Base-by-base conservation (phyloP, 2,113 vertebrate species). In the Synodontis membranacea region DNA sequence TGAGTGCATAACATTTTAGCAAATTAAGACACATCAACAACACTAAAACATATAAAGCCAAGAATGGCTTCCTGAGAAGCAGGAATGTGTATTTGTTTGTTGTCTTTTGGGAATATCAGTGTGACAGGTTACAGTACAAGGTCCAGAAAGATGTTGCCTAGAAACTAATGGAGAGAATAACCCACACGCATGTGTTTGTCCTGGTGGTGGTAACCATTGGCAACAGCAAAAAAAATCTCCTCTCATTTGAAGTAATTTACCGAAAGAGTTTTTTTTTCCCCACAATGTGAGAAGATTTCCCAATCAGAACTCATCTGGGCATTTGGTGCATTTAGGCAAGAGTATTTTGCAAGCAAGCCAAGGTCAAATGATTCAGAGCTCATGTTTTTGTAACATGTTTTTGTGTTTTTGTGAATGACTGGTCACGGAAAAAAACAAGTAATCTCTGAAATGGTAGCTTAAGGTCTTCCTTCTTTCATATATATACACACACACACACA, bases 181-280 rank as follows among this genome's bases (percentile, higher is more conserved):
- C 83, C 87, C 79, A 87, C 81, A 87, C 79, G 82, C 74, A 83
- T 84, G 82, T 91, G 88, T 89, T 89, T 88, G 86, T 88, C 86
- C 84, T 90, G 86, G 48, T 87, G 87, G 84, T 87, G 88, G 90
- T 91, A 91, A 91, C 88, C 90, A 91, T 87, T 91, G 88, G 90
- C 90, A 91, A 91, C 88, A 88, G 90, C 64, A 83, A 86, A 85
- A 86, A 85, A 88, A 66, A 70, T 89, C 72, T 87, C 14, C 11
- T 84, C 79, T 88, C 68, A 68, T 83, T 81, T 86, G 34, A 83
- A 74, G 85, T 86, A 89, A 84, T 83, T 84, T 86, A 56, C 76
- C 75, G 19, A 72, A 68, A 87, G 74, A 50, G 79, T 68, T 62
- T 39, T 78, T 31, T 28, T 75, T 48, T 80, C 64, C n/a, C 62